phyloP scores from a whole-genome alignment of 2,113 vertebrate species.

The Orthonyx spaldingii region DNA sequence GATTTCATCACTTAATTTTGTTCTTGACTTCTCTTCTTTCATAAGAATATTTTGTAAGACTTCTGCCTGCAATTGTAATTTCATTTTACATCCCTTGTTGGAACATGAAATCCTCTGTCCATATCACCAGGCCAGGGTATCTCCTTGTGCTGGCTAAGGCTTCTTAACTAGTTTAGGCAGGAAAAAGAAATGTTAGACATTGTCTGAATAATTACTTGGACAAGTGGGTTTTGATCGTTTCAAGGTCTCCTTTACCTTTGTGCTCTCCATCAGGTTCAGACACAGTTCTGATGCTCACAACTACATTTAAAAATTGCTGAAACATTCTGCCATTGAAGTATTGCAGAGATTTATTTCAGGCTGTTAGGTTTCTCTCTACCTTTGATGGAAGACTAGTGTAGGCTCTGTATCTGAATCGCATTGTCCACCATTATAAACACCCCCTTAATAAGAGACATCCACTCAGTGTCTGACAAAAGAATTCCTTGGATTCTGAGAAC shows the following conservation, averaged over 20 bases:
- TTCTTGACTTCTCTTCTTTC: slow-evolving; percentile 43
- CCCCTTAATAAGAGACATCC: slow-evolving; percentile 59
- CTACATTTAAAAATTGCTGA: slow-evolving; percentile 29
- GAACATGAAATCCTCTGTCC: slow-evolving; percentile 7
- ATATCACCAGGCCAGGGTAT: neutral
- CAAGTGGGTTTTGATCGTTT: neutral
- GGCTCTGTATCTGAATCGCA: slow-evolving; percentile 21
- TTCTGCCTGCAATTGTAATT: neutral
- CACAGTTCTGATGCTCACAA: neutral
- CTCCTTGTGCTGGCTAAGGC: neutral
- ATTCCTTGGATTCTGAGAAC: slow-evolving; percentile 59
- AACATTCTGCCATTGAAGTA: neutral
- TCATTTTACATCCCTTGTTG: slow-evolving; percentile 9
- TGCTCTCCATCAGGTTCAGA: neutral
- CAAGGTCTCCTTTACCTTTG: slow-evolving; percentile 14
- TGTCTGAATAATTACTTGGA: slow-evolving; percentile 33
- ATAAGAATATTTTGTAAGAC: neutral
- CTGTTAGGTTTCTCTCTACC: slow-evolving; percentile 21
- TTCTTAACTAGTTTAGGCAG: neutral
- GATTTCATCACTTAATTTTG: slow-evolving; percentile 5
- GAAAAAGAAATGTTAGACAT: slow-evolving; percentile 11
- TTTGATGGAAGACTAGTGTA: slow-evolving; percentile 54
- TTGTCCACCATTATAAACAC: slow-evolving; percentile 63
- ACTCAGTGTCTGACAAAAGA: slow-evolving; percentile 60
- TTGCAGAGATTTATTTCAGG: slow-evolving; percentile 49